Conservation (phyloP, 1,140 invertebrate species). For the Harpegnathos saltator region DNA sequence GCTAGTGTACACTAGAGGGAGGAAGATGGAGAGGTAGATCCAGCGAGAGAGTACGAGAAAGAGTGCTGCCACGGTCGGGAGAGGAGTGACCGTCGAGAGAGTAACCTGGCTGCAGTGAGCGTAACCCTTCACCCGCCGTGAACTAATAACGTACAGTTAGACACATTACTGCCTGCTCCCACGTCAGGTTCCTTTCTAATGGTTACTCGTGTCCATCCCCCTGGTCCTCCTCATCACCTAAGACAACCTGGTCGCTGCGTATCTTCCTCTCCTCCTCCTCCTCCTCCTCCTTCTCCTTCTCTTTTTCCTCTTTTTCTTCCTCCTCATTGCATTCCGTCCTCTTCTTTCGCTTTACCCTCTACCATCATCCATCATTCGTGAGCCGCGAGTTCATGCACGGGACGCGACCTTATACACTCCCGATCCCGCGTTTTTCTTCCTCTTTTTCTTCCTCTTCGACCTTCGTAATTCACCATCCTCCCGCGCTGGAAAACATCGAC, state of each 20-base stretch:
- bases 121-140: slow-evolving; percentile 80
- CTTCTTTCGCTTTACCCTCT: slow-evolving; percentile 38
- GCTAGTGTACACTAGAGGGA: slow-evolving; percentile 23
- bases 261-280: background rate
- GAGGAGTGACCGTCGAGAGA: slow-evolving; percentile 50
- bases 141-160: slow-evolving; percentile 81
- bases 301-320: background rate
- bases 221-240: background rate
- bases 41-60: slow-evolving; percentile 16
- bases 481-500: slow-evolving; percentile 70
- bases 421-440: slow-evolving; percentile 38
- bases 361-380: slow-evolving; percentile 69
- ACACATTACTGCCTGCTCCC: slow-evolving; percentile 76
- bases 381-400: slow-evolving; percentile 62
- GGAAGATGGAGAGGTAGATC: slow-evolving; percentile 38
- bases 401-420: slow-evolving; percentile 70
- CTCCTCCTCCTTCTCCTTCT: background rate
- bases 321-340: background rate
- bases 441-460: slow-evolving; percentile 22
- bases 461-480: slow-evolving; percentile 67
- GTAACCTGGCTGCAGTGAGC: slow-evolving; percentile 75
- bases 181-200: slow-evolving; percentile 74
- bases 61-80: no score
- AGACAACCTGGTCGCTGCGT: slow-evolving; percentile 21
- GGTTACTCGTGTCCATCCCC: slow-evolving; percentile 56